Evolutionary conservation across 2,888 invertebrate species (phyloP).

Genomic region (Tromatobia lineatoria): DNA sequence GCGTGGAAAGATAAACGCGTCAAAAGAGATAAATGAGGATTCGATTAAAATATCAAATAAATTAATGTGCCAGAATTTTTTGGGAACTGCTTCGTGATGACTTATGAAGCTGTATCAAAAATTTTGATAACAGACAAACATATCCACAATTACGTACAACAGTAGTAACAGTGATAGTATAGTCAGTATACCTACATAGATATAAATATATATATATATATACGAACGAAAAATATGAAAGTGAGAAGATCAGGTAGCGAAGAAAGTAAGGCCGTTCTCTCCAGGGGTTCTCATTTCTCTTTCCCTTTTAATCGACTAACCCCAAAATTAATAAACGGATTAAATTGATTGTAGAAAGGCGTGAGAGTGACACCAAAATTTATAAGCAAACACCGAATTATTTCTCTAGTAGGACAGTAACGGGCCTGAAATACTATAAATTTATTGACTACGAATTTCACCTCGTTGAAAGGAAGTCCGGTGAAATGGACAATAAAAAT

Average conservation of each 20-base stretch:
- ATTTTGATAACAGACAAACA: conserved; percentile 34
- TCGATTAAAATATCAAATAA: conserved; percentile 26
- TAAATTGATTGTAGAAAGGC: conserved; percentile 8
- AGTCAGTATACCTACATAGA: conserved; percentile 17
- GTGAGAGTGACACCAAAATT: background rate
- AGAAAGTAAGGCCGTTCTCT: conserved; percentile 80
- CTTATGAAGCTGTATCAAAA: conserved; percentile 24
- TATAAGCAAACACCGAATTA: background rate
- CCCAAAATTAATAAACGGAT: conserved; percentile 35
- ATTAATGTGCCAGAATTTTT: conserved; percentile 10
- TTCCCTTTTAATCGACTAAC: conserved; percentile 29
- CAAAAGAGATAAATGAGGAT: background rate
- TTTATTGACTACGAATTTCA: conserved; percentile 22
- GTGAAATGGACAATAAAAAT: conserved; percentile 13
- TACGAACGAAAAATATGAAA: conserved; percentile 79
- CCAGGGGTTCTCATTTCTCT: conserved; percentile 75
- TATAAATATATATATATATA: conserved; percentile 33
- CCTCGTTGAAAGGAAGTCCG: background rate
- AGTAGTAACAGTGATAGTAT: conserved; percentile 9
- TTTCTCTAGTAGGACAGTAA: background rate
- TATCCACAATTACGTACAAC: conserved; percentile 7
- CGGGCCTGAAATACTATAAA: background rate
- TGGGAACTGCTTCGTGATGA: conserved; percentile 28
- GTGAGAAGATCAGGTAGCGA: conserved; percentile 78
- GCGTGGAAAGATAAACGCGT: conserved; percentile 30